Percentiles rank a stretch among this genome's conserved stretches.
phyloP scores from a whole-genome alignment of 2,797 vertebrate species.

The Prionace glauca region DNA sequence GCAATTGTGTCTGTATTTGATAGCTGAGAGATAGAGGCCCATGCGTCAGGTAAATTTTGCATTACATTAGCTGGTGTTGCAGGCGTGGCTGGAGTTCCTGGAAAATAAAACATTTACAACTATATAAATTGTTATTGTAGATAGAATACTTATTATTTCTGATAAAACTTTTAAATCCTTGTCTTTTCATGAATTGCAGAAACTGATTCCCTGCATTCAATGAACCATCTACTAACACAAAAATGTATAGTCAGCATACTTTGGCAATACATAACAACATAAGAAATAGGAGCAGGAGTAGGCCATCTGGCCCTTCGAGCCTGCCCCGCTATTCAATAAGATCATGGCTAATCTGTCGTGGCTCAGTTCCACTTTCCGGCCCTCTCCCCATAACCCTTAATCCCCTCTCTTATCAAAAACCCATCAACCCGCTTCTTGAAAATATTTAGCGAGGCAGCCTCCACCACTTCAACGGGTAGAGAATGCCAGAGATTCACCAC shows the following conservation, averaged over 20 bases:
- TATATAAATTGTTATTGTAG: neutral
- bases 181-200: neutral
- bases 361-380: no score
- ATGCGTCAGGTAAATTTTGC: slow-evolving; percentile 83
- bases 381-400: no score
- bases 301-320: no score
- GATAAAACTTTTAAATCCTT: neutral
- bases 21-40: slow-evolving; percentile 82
- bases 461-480: no score
- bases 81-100: slow-evolving; percentile 92
- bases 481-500: no score
- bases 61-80: slow-evolving; percentile 89
- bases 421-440: no score
- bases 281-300: no score
- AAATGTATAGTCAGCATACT: neutral
- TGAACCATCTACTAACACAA: neutral
- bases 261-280: no score
- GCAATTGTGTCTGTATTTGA: slow-evolving; percentile 92
- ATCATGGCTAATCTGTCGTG: no score
- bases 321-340: no score
- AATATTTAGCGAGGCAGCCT: no score
- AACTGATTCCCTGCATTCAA: neutral
- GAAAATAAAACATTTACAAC: neutral
- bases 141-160: neutral
- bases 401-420: no score